Evolutionary conservation across 1,140 invertebrate species (phyloP).

Genomic region (Schmidtea mediterranea): DNA sequence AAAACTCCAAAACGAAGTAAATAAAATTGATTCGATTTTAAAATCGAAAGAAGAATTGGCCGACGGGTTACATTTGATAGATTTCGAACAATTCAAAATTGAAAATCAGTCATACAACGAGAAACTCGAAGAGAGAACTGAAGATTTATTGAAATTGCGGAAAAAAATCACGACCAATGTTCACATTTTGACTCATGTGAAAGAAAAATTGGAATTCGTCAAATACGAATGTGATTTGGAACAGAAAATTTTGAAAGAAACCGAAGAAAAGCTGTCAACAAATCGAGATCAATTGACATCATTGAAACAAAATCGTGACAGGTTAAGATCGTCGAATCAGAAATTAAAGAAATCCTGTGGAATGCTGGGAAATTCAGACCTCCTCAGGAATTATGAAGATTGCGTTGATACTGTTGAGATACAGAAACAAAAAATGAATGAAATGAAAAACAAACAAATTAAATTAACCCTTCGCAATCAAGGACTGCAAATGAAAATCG

Average conservation of each 20-base stretch:
- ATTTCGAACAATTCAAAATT: constrained; percentile 30
- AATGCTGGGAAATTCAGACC: constrained; percentile 21
- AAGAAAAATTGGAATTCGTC: constrained; percentile 27
- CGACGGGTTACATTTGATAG: constrained; percentile 26
- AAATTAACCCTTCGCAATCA: constrained; percentile 13
- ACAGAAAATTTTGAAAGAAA: constrained; percentile 15
- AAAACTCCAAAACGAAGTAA: background rate
- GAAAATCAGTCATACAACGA: constrained; percentile 30
- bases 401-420: constrained; percentile 19
- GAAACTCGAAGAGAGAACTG: constrained; percentile 29
- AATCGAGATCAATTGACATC: constrained; percentile 22
- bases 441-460: constrained; percentile 21
- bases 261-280: constrained; percentile 15
- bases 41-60: constrained; percentile 21
- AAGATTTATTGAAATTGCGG: constrained; percentile 25
- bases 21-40: background rate
- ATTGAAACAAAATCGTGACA: constrained; percentile 24
- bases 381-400: constrained; percentile 25
- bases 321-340: constrained; percentile 22
- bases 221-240: constrained; percentile 19
- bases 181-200: constrained; percentile 26
- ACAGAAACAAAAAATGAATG: constrained; percentile 17
- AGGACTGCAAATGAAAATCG: too few species aligned
- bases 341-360: constrained; percentile 21
- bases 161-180: constrained; percentile 28